Base-by-base conservation (phyloP, 1,140 invertebrate genomes). In the Apis dorsata region DNA sequence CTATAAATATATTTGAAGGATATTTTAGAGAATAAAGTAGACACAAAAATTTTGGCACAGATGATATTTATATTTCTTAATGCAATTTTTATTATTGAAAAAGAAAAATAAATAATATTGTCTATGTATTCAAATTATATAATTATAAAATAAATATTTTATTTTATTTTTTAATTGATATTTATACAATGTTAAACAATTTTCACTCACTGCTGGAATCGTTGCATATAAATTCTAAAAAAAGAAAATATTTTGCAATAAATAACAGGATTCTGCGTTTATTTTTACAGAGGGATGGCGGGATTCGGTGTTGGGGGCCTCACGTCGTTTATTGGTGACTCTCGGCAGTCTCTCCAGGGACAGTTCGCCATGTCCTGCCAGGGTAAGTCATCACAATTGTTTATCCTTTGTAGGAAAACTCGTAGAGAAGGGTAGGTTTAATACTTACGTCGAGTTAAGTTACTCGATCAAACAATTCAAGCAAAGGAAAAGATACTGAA, bases 281-380 rank as follows among this genome's bases (percentile, higher is more conserved):
- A 75, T 85, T 88, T 60, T 93, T 93, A 0, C 90, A 94, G 93
- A 94, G 91, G 93, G 91, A 94, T 94, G 93, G 93, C 93, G 93
- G 86, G 93, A 93, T 85, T 93, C 93, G 10, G 92, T 94, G 91
- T 89, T 94, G 90, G 93, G 92, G 90, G 93, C 93, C 81, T 91
- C 93, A 86, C 93, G 93, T 79, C 92, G 93, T 28, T 91, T 94
- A 76, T 81, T 94, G 77, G 91, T 92, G 81, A 93, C 92, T 88
- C 91, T 94, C 81, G 92, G 93, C 81, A 94, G 92, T 89, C 90
- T 94, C 90, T 94, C 93, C 86, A 93, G 92, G 90, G 93, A 94
- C 89, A 90, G 75, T 77, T 93, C 93, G 86, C 90, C 92, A 77
- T 88, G 87, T 88, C 88, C 92, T 86, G 74, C 88, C 85, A 84